Conservation (phyloP, 2,113 vertebrate species). For the Rostratula benghalensis region DNA sequence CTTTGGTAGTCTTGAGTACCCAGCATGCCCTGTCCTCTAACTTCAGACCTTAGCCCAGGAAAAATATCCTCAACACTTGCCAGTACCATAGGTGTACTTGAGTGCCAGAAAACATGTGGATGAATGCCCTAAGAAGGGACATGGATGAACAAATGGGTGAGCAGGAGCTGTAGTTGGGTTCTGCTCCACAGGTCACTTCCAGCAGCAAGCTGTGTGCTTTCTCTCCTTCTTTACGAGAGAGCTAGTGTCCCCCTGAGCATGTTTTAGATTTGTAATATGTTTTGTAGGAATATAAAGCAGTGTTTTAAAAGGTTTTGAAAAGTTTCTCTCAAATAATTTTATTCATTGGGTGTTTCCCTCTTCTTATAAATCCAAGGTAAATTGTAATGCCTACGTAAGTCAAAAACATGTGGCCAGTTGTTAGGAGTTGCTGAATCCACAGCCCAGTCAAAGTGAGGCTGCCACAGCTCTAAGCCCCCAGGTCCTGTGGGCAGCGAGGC, state of each 20-base stretch:
- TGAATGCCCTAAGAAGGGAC: not conserved
- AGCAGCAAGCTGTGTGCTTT: not conserved
- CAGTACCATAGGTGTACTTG: not conserved
- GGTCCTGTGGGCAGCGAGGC: fast-evolving
- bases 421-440: not conserved
- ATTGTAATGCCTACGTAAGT: not conserved
- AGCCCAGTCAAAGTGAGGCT: not conserved
- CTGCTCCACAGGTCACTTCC: not conserved
- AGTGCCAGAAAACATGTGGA: not conserved
- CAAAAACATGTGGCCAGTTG: not conserved
- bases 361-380: not conserved
- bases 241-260: fast-evolving
- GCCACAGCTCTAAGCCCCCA: fast-evolving
- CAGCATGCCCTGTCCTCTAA: not conserved
- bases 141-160: not conserved
- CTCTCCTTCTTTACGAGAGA: not conserved
- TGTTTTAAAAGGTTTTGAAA: not conserved
- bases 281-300: not conserved
- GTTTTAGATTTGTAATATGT: not conserved
- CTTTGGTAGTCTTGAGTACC: not conserved
- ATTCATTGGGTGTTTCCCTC: not conserved
- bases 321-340: not conserved
- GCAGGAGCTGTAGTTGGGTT: not conserved
- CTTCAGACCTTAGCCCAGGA: not conserved
- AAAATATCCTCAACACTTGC: not conserved